Conservation (phyloP, 2,113 vertebrate species). For the Myotis lucifugus region DNA sequence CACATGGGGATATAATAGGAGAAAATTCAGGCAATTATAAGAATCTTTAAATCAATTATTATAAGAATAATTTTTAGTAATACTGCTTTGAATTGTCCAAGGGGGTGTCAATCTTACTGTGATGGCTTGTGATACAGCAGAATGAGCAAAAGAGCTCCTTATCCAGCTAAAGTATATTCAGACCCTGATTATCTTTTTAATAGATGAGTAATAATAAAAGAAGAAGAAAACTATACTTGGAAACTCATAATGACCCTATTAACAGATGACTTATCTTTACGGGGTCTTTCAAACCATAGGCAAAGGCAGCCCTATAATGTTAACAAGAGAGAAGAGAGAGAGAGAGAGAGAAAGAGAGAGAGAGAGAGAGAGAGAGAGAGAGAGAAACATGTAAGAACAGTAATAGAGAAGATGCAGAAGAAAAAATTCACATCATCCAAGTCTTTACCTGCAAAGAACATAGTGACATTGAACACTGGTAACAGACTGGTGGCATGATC, state of each 20-base stretch:
- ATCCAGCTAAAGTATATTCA: not conserved
- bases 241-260: not conserved
- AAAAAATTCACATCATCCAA: not conserved
- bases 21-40: not conserved
- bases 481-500: not conserved
- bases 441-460: conserved; percentile 36
- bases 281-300: not conserved
- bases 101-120: not conserved
- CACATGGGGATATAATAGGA: not conserved
- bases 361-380: not conserved
- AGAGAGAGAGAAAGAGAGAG: not conserved
- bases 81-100: not conserved
- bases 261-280: not conserved
- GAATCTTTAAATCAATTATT: not conserved
- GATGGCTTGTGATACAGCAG: not conserved
- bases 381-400: not conserved
- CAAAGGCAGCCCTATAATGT: not conserved
- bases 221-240: not conserved
- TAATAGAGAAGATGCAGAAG: not conserved
- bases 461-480: not conserved
- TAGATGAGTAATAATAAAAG: not conserved
- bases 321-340: not conserved
- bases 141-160: not conserved
- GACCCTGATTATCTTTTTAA: conserved; percentile 6
- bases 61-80: not conserved